Conservation (phyloP, 2,113 vertebrate genomes). For the Eleginops maclovinus region DNA sequence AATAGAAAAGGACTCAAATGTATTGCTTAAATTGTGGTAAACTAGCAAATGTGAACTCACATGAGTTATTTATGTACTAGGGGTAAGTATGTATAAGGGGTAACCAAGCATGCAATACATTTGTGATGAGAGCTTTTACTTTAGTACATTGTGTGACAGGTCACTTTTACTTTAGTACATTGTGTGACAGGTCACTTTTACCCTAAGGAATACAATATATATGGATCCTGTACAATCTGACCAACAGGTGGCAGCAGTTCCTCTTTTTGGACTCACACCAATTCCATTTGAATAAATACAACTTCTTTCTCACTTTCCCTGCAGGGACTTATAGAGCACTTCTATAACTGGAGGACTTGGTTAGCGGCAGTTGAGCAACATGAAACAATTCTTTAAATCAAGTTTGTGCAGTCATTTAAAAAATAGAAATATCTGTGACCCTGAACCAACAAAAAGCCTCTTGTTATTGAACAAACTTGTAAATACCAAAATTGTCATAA, state of each 20-base stretch:
- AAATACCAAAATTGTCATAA: background rate
- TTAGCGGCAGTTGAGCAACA: background rate
- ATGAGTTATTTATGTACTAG: too few species aligned
- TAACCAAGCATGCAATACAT: background rate
- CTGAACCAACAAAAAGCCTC: background rate
- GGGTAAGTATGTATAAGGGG: background rate
- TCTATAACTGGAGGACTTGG: background rate
- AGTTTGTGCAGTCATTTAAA: background rate
- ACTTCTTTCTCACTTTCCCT: too few species aligned
- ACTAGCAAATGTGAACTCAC: background rate
- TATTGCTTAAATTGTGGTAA: background rate
- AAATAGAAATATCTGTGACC: background rate
- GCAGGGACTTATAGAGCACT: background rate
- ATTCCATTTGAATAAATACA: background rate
- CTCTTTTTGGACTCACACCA: background rate
- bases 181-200: background rate
- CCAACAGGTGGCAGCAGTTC: conserved; percentile 71
- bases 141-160: background rate
- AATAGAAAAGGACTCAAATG: background rate
- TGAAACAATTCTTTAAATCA: background rate
- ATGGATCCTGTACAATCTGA: conserved; percentile 28
- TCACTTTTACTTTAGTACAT: background rate
- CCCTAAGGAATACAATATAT: background rate
- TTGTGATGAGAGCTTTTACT: background rate
- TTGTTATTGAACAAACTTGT: background rate